Evolutionary conservation across 2,797 vertebrate species (phyloP), one percentile per base, ranked within the genome.

Genomic region (Todus mexicanus): DNA sequence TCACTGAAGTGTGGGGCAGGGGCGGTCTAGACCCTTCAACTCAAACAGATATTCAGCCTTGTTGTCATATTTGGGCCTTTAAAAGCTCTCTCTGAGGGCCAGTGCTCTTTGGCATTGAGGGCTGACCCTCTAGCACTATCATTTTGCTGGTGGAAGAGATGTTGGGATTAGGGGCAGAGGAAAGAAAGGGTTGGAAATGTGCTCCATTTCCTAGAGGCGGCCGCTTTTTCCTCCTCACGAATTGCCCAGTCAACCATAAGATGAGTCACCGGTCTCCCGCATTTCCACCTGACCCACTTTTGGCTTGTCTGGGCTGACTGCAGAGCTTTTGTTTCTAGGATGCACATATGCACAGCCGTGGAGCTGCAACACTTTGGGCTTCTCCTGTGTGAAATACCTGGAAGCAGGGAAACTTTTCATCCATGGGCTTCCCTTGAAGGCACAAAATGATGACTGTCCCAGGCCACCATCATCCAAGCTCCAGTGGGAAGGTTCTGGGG

Each of bases 281-380:
- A 80, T 93, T 96, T 96, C 93, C 84, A 94, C 88, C 90, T 94
- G 95, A 96, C 95, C 93, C 92, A 94, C 92, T 96, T 96, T 80
- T 77, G 89, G 65, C 84, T 93, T 71, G 72, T 74, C 25, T 2
- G 77, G 71, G 48, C 84, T 83, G 84, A 89, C 93, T 76, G 88
- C 90, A 54, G 78, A 90, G 86, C 90, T 85, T 92, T 94, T 93
- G 86, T 93, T 94, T 89, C 88, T 90, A 90, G 84, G 80, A 91
- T 90, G 68, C 69, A 57, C 76, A 78, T 29, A 78, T 5, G 12
- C 66, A 76, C 59, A 48, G 73, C 60, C 10, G 0, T 2, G 21
- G 56, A 88, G 42, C 71, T 56, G 40, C 2, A 1, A 43, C 15
- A 59, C 61, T 84, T 43, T 42, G 65, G 75, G 78, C 61, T 87